A percentile compares a stretch with the other conserved stretches of the same genome.
phyloP scores from a whole-genome alignment of 2,113 vertebrate species.

The Laticauda laticaudata region DNA sequence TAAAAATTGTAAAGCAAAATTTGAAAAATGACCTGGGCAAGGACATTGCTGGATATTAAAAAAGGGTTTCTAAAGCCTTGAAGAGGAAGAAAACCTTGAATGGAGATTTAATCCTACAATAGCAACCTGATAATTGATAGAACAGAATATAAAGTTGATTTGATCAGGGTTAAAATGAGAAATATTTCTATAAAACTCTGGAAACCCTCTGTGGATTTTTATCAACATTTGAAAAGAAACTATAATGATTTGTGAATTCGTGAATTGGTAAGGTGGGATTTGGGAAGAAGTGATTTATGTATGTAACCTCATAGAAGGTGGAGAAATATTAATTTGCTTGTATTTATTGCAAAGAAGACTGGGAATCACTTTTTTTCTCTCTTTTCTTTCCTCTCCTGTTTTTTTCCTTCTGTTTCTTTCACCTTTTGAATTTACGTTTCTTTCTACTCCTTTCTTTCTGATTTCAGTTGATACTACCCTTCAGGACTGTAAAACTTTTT shows the following conservation, averaged over 20 bases:
- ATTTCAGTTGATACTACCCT: not conserved
- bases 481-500: not conserved
- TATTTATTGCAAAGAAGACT: not conserved
- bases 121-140: not conserved
- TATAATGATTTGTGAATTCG: not conserved
- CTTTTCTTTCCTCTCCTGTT: not conserved
- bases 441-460: not conserved
- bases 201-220: not conserved
- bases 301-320: not conserved
- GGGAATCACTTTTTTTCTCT: not conserved
- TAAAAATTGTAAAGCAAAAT: not conserved
- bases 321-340: not conserved
- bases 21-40: not conserved
- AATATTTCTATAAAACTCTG: not conserved
- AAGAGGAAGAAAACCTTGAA: not conserved
- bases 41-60: not conserved
- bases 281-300: not conserved
- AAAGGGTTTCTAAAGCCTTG: not conserved
- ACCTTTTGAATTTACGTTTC: not conserved
- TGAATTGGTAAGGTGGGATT: not conserved
- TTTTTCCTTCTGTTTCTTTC: not conserved
- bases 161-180: not conserved
- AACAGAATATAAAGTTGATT: not conserved
- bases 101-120: not conserved
- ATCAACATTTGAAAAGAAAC: not conserved